Percentiles rank a stretch among this genome's conserved stretches.
Conservation (phyloP, 1,140 invertebrate genomes). For the Leptopilina boulardi region DNA sequence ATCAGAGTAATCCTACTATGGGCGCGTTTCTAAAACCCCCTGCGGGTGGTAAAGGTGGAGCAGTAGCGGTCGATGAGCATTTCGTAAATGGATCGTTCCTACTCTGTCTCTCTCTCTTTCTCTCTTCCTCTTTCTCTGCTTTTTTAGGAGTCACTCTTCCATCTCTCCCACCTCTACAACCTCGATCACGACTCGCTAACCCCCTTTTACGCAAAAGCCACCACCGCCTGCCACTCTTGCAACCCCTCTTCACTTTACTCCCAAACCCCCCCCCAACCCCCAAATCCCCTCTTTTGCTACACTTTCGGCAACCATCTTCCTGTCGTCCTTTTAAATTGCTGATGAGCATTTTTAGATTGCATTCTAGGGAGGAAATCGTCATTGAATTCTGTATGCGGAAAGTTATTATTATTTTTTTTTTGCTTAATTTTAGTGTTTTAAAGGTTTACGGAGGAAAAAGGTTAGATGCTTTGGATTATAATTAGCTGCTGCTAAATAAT, state of each 20-base stretch:
- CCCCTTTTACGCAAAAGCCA: slow-evolving; percentile 43
- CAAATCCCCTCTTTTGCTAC: too few relatives aligned
- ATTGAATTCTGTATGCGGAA: slow-evolving; percentile 38
- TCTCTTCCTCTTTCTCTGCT: slow-evolving; percentile 41
- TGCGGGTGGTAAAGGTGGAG: slow-evolving; percentile 48
- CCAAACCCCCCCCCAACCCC: slow-evolving; percentile 33
- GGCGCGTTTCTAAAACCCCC: slow-evolving; percentile 66
- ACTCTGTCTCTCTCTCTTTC: slow-evolving; percentile 37
- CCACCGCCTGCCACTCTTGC: slow-evolving; percentile 35
- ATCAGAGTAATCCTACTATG: slow-evolving; percentile 73
- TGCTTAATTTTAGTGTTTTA: slow-evolving; percentile 32
- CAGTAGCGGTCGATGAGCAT: slow-evolving; percentile 71
- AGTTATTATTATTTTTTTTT: background rate
- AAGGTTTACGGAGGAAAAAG: too few relatives aligned
- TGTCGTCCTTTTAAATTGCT: slow-evolving; percentile 74
- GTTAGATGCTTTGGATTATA: too few relatives aligned
- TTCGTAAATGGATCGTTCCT: slow-evolving; percentile 71
- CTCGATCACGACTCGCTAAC: slow-evolving; percentile 37
- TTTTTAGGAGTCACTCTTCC: slow-evolving; percentile 34
- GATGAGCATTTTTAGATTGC: slow-evolving; percentile 75
- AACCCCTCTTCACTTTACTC: slow-evolving; percentile 34
- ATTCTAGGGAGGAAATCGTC: background rate
- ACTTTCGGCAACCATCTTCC: slow-evolving; percentile 47
- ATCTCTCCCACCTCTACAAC: slow-evolving; percentile 20
- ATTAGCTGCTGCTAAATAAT: too few relatives aligned